Evolutionary conservation across 1,140 invertebrate species (phyloP).

Genomic region (Trichonephila clavipes): DNA sequence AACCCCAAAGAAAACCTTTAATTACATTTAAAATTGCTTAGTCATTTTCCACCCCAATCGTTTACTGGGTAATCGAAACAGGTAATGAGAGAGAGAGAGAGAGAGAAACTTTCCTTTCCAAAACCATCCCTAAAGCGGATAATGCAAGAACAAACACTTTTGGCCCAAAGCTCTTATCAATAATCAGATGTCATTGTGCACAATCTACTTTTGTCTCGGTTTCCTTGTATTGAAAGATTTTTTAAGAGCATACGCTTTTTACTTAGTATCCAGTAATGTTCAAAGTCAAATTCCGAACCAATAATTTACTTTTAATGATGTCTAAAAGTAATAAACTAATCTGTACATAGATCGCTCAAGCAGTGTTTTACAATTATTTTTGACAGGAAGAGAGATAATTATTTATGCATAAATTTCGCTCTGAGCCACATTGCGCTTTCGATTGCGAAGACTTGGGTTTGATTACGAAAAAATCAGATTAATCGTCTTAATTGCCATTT

Average conservation of each 20-base stretch:
- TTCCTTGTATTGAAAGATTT: neutral
- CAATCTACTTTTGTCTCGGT: constrained; percentile 3
- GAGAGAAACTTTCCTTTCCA: neutral
- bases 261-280: neutral
- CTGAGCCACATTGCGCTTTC: too few species aligned
- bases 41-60: constrained; percentile 47
- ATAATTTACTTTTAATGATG: neutral
- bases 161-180: constrained; percentile 36
- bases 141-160: constrained; percentile 36
- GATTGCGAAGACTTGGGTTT: too few species aligned
- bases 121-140: neutral
- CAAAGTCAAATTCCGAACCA: neutral
- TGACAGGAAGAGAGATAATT: too few species aligned
- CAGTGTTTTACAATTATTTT: too few species aligned
- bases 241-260: neutral
- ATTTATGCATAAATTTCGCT: too few species aligned
- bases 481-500: too few species aligned
- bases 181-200: constrained; percentile 50
- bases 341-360: too few species aligned
- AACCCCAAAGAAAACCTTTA: constrained; percentile 53
- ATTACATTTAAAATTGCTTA: constrained; percentile 59
- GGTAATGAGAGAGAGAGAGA: too few species aligned
- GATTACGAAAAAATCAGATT: too few species aligned
- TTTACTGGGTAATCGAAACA: constrained; percentile 46
- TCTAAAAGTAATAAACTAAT: neutral